Evolutionary conservation across 2,113 vertebrate species (phyloP).

Genomic region (Tenebrosternarchus preto): DNA sequence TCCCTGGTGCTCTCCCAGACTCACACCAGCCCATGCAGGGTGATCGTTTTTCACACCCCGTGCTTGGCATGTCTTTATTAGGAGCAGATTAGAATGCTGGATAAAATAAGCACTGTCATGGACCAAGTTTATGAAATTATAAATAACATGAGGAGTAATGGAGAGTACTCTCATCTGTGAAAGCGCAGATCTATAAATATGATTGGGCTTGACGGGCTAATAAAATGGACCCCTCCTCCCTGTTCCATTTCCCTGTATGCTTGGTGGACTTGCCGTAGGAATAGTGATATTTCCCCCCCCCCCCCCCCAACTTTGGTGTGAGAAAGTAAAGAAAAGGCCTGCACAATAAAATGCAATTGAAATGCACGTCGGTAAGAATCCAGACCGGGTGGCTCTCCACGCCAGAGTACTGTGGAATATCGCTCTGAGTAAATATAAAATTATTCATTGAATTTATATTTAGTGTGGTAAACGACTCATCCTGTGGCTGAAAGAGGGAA

Average conservation of each 20-base stretch:
- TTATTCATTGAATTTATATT: slow-evolving; percentile 64
- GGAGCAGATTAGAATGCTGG: slow-evolving; percentile 70
- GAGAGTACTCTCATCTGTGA: slow-evolving; percentile 65
- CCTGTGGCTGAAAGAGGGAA: slow-evolving; percentile 48
- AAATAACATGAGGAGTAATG: slow-evolving; percentile 78
- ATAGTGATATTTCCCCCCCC: neutral
- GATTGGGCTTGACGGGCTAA: slow-evolving; percentile 47
- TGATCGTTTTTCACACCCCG: slow-evolving; percentile 57
- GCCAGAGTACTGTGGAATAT: slow-evolving; percentile 50
- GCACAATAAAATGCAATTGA: slow-evolving; percentile 40
- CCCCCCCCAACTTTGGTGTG: slow-evolving; percentile 30
- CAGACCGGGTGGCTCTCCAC: slow-evolving; percentile 30
- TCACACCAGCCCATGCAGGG: slow-evolving; percentile 55
- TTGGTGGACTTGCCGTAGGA: slow-evolving; percentile 21
- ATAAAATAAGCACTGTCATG: slow-evolving; percentile 80
- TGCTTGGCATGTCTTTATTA: slow-evolving; percentile 66
- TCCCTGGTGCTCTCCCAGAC: slow-evolving; percentile 51
- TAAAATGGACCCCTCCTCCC: slow-evolving; percentile 41
- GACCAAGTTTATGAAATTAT: slow-evolving; percentile 83
- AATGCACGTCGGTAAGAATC: slow-evolving; percentile 40
- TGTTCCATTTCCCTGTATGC: neutral
- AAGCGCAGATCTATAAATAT: slow-evolving; percentile 54
- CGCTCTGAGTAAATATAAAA: slow-evolving; percentile 56
- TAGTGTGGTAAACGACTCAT: slow-evolving; percentile 57
- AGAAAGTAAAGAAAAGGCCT: slow-evolving; percentile 20